Conservation (phyloP, 2,888 invertebrate species). For the Dorcus hopei region DNA sequence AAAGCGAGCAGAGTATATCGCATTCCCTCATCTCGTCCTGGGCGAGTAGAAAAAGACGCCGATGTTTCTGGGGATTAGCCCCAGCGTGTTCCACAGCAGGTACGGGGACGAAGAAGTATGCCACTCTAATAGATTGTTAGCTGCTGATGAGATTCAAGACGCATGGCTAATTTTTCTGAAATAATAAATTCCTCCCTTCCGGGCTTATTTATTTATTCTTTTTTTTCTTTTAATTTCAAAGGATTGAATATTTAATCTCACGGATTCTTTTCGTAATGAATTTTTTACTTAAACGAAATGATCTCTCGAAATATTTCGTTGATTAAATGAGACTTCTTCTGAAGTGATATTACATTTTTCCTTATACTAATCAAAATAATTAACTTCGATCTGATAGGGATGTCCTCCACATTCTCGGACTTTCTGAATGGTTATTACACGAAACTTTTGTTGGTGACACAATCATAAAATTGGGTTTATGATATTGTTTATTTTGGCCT, state of each 20-base stretch:
- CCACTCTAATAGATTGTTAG: conserved; percentile 31
- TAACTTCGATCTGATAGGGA: too few relatives aligned
- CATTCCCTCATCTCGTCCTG: conserved; percentile 1
- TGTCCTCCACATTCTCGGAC: too few relatives aligned
- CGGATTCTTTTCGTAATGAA: too few relatives aligned
- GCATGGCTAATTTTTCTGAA: conserved; percentile 22
- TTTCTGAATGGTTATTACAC: too few relatives aligned
- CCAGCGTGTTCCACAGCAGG: not conserved
- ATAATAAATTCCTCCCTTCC: conserved; percentile 18
- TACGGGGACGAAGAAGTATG: conserved; percentile 11
- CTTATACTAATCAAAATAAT: too few relatives aligned
- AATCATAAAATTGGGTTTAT: too few relatives aligned
- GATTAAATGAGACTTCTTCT: too few relatives aligned
- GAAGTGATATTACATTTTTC: too few relatives aligned
- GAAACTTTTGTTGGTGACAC: too few relatives aligned
- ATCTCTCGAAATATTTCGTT: too few relatives aligned
- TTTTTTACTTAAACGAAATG: too few relatives aligned
- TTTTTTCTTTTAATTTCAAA: conserved; percentile 4
- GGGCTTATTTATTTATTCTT: not conserved
- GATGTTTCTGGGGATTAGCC: conserved; percentile 10
- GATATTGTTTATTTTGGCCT: too few relatives aligned
- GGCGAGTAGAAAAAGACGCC: conserved; percentile 8
- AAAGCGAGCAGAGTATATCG: conserved; percentile 12
- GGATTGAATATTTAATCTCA: not conserved
- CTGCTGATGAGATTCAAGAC: conserved; percentile 29